Percentiles rank a stretch among this genome's conserved stretches.
Evolutionary conservation across 2,113 vertebrate genomes (phyloP).

Genomic region (Anolis sagrei): DNA sequence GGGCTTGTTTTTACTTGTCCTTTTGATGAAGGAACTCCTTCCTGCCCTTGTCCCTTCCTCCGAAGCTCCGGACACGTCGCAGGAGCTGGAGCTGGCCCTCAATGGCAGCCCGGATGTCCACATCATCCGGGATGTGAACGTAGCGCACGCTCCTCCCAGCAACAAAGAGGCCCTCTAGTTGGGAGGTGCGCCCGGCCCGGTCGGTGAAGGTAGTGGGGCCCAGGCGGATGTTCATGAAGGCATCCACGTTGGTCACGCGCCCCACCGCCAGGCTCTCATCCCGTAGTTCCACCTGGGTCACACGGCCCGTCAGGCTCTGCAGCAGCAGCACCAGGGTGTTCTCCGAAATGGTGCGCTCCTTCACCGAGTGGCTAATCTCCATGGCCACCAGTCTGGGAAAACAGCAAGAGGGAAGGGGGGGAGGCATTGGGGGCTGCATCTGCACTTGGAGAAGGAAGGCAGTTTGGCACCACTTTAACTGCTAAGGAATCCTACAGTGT

Average conservation of each 20-base stretch:
- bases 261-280: conserved; percentile 89
- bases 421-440: background rate
- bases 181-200: conserved; percentile 72
- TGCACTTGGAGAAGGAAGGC: no score
- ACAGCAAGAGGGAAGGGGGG: background rate
- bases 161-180: conserved; percentile 88
- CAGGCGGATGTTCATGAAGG: conserved; percentile 96
- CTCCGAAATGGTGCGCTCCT: conserved; percentile 93
- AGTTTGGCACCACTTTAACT: no score
- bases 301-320: conserved; percentile 87
- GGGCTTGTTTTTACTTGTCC: conserved; percentile 50
- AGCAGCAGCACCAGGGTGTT: conserved; percentile 96
- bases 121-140: conserved; percentile 90
- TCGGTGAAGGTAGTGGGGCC: conserved; percentile 85
- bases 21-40: conserved; percentile 80
- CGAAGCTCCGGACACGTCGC: conserved; percentile 86
- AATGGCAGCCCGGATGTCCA: conserved; percentile 89
- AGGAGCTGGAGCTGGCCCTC: conserved; percentile 87
- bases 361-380: conserved; percentile 87
- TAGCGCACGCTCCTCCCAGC: conserved; percentile 93
- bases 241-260: conserved; percentile 88
- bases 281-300: conserved; percentile 92
- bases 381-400: conserved; percentile 45
- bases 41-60: conserved; percentile 77
- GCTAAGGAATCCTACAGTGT: no score